phyloP scores from a whole-genome alignment of 1,140 invertebrate species.

The Schlechtendalia chinensis region DNA sequence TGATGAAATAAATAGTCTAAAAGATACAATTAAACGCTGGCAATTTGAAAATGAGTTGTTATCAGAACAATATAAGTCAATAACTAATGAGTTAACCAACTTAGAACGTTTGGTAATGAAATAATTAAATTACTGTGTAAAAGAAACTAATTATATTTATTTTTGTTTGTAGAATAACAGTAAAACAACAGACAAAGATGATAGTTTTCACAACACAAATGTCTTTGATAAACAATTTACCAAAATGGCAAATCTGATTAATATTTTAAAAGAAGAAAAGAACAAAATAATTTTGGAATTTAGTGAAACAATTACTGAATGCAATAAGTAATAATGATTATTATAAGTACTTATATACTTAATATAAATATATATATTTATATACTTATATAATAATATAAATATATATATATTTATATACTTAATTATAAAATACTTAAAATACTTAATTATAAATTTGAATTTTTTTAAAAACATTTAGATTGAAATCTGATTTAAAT shows the following conservation, averaged over 20 bases:
- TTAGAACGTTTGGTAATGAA: constrained; percentile 2
- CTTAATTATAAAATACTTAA: too few species aligned
- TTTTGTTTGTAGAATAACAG: constrained; percentile 26
- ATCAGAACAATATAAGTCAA: constrained; percentile 38
- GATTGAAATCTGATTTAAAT: constrained; percentile 43
- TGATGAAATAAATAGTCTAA: constrained; percentile 28
- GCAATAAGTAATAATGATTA: constrained; percentile 13
- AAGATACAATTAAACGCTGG: constrained; percentile 40
- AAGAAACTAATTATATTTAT: neutral
- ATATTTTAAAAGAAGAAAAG: constrained; percentile 47
- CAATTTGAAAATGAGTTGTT: constrained; percentile 44
- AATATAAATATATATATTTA: too few species aligned
- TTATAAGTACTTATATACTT: too few species aligned
- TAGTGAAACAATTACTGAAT: neutral
- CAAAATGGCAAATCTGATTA: constrained; percentile 38
- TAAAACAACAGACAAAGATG: constrained; percentile 36
- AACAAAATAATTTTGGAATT: constrained; percentile 31
- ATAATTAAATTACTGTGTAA: neutral
- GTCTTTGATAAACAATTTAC: constrained; percentile 19
- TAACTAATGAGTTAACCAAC: constrained; percentile 13
- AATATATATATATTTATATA: too few species aligned
- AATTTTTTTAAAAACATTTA: constrained; percentile 11
- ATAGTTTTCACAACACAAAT: constrained; percentile 18
- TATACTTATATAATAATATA: too few species aligned
- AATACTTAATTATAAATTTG: neutral